Evolutionary conservation across 2,797 vertebrate species (phyloP).

Genomic region (Atherinosoma microstoma): DNA sequence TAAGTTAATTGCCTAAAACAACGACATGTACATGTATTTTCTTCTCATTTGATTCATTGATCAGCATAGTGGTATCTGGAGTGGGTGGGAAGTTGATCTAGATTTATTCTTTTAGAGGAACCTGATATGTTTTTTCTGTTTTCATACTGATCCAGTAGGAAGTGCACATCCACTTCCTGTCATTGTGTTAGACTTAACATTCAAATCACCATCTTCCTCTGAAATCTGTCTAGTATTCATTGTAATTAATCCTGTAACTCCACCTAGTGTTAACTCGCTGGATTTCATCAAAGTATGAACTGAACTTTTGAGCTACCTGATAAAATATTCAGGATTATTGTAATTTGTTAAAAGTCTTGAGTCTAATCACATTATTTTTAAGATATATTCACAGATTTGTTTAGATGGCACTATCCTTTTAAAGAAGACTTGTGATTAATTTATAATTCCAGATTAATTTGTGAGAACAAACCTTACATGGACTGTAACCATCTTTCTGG

Average conservation of each 20-base stretch:
- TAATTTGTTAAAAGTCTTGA: no score
- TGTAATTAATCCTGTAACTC: conserved; percentile 12
- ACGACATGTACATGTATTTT: not conserved
- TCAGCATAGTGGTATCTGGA: not conserved
- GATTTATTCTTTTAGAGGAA: conserved; percentile 12
- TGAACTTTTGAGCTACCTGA: no score
- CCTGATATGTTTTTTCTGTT: not conserved
- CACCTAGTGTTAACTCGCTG: conserved; percentile 23
- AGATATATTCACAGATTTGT: not conserved
- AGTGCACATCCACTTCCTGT: not conserved
- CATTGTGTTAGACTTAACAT: not conserved
- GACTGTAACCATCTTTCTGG: no score
- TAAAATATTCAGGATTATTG: no score
- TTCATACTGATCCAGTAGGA: not conserved
- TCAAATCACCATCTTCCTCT: not conserved
- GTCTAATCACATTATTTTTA: no score
- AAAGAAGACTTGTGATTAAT: not conserved
- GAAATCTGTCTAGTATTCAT: not conserved
- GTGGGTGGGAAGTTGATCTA: not conserved
- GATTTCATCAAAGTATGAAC: not conserved
- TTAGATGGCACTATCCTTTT: not conserved
- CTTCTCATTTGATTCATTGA: not conserved
- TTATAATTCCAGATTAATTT: not conserved
- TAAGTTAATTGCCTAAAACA: not conserved
- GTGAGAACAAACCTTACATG: no score